Base-by-base conservation (phyloP, 2,888 invertebrate genomes). In the Tetheella fluctuosa region DNA sequence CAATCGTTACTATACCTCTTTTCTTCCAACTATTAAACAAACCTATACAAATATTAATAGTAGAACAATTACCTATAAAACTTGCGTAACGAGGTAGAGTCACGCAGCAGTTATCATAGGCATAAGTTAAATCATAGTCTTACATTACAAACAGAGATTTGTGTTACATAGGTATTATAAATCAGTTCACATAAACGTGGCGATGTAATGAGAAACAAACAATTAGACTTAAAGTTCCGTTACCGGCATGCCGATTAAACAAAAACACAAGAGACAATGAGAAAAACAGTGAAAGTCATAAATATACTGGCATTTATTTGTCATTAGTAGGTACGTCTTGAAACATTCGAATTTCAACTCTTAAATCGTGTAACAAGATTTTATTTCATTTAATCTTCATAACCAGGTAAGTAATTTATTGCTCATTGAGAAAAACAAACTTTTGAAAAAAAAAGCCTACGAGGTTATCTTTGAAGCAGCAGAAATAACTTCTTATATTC, bases 21-120 rank as follows among this genome's bases (percentile, higher is more conserved):
- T 2, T 13, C n/a, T 1, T 15, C n/a, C n/a, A 39, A n/a, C 39
- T 39, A 39, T n/a, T 13, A 37, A 37, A 37, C 37, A 37, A 37
- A 37, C 15, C 15, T 15, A 37, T 6, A 15, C n/a, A 39, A 34
- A 34, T 34, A 34, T 34, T 34, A n/a, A 39, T 48, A 48, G 10
- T 48, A 20, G 3, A 48, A 48, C 48, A 20, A 48, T 25, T 55
- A 17, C n/a, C n/a, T n/a, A n/a, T 55, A 58, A 53, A 57, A 58
- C 63, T 65, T 64, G 63, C 64, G 56, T 61, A 65, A 68, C 59
- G 39, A 60, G 59, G 60, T 61, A 61, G 60, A 63, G 64, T 56
- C 59, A 42, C 48, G 20, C 7, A 20, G 17, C 6, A 48, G 48
- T 20, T 48, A 48, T 20, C 17, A 20, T 20, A 48, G 20, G 7